Base-by-base conservation (phyloP, 2,888 invertebrate genomes). In the Brachypalpus laphriformis region DNA sequence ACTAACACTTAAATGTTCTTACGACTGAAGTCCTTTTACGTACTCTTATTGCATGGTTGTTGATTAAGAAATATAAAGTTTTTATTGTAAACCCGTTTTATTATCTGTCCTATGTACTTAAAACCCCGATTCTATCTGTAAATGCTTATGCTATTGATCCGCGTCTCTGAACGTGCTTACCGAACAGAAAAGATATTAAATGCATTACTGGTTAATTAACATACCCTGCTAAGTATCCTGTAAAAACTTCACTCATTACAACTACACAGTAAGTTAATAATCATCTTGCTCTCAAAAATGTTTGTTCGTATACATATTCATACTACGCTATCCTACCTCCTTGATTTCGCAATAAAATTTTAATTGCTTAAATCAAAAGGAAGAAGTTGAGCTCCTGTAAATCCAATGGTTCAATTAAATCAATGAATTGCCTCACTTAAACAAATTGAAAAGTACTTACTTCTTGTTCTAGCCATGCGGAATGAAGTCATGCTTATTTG, bases 391-490 rank as follows among this genome's bases (percentile, higher is more conserved):
- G 37, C 20, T n/a, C 56, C 37, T 40, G 25, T 57, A 61, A 75
- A 82, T 37, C 72, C 42, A 70, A 57, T 49, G 22, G 65, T 70
- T 88, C 87, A 87, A 88, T 87, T 87, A 72, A 87, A 87, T 87
- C 86, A 83, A 87, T 82, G 81, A 87, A 88, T 87, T 87, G 85
- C 87, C 80, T 87, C 87, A 87, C 87, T 88, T 87, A 86, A 87
- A 81, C 76, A 87, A 88, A 88, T 88, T 87, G 87, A 82, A 86
- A 72, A 66, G 70, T 75, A 87, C 71, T 81, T 87, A 75, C 75
- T 75, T 54, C 80, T 81, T 75, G 68, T 56, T 80, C 14, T 42
- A 75, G 56, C 57, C 80, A 85, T 75, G 82, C 82, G 78, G 63
- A 78, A 78, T 78, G 51, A 83, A 85, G 68, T 80, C 85, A 40